Conservation (phyloP, 2,797 vertebrate genomes). For the Sparus aurata region DNA sequence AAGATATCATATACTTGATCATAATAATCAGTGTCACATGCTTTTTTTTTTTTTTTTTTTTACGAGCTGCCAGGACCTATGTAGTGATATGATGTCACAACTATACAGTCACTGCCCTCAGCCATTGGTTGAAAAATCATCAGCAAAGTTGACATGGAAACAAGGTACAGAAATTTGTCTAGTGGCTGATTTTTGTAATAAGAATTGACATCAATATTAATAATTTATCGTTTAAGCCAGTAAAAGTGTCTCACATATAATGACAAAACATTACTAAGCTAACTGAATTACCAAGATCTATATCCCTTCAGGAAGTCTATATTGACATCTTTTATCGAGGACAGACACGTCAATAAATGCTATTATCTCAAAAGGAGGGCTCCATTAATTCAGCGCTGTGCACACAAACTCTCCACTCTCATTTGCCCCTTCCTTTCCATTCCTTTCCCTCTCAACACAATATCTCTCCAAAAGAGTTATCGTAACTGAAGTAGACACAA, state of each 20-base stretch:
- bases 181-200: neutral
- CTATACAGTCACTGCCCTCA: too few relatives aligned
- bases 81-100: too few relatives aligned
- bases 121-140: too few relatives aligned
- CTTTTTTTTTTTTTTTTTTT: too few relatives aligned
- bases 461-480: neutral
- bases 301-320: neutral
- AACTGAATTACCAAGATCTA: neutral
- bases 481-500: neutral
- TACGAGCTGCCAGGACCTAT: too few relatives aligned
- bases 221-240: neutral
- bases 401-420: neutral
- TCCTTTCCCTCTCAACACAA: neutral
- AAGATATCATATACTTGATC: too few relatives aligned
- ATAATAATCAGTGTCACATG: too few relatives aligned
- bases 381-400: constrained; percentile 8
- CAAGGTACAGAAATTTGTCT: too few relatives aligned
- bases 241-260: neutral
- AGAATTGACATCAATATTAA: neutral
- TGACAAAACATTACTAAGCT: neutral
- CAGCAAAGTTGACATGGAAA: too few relatives aligned
- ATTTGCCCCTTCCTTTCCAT: too few relatives aligned
- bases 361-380: constrained; percentile 9
- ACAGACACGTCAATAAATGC: constrained; percentile 13
- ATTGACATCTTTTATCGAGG: neutral